These are phyloP conservation scores for Cepaea nemoralis DNA, from an alignment of 1,140 invertebrate genomes.

Conservation along the genomic window DNA sequence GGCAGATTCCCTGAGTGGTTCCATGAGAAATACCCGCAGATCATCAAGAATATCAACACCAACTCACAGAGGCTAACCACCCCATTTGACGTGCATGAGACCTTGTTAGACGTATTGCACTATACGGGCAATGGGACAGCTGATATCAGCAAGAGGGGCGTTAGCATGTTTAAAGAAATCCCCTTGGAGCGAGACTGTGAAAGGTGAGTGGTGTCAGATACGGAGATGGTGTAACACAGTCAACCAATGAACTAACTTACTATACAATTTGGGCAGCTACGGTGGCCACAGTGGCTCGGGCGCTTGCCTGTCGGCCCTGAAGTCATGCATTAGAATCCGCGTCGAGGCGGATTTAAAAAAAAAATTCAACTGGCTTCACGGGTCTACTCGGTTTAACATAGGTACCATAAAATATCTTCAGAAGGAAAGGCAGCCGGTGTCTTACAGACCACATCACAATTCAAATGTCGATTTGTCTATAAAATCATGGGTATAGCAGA, in stretches of 20 bases:
- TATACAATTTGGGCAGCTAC: neutral
- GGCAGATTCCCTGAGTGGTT: slow-evolving; percentile 84
- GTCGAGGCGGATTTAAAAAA: too few species aligned
- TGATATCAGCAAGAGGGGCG: slow-evolving; percentile 74
- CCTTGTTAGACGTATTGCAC: slow-evolving; percentile 71
- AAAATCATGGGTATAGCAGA: too few species aligned
- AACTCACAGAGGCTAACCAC: slow-evolving; percentile 76
- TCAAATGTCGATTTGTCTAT: too few species aligned
- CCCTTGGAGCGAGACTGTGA: slow-evolving; percentile 81
- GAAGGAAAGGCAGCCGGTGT: too few species aligned
- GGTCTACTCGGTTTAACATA: too few species aligned
- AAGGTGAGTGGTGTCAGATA: neutral
- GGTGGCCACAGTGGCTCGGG: slow-evolving; percentile 18
- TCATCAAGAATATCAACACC: slow-evolving; percentile 78
- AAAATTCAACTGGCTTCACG: too few species aligned
- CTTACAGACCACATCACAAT: too few species aligned
- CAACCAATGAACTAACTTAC: too few species aligned
- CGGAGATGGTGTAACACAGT: neutral
- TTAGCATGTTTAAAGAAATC: slow-evolving; percentile 78
- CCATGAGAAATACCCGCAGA: slow-evolving; percentile 76
- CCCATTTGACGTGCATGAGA: slow-evolving; percentile 73
- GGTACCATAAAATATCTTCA: too few species aligned
- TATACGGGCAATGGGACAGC: slow-evolving; percentile 77
- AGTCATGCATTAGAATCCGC: too few species aligned
- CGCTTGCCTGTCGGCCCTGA: too few species aligned